Percentiles rank a stretch among this genome's conserved stretches.
Evolutionary conservation across 2,113 vertebrate genomes (phyloP).

Genomic region (Raja brachyura): DNA sequence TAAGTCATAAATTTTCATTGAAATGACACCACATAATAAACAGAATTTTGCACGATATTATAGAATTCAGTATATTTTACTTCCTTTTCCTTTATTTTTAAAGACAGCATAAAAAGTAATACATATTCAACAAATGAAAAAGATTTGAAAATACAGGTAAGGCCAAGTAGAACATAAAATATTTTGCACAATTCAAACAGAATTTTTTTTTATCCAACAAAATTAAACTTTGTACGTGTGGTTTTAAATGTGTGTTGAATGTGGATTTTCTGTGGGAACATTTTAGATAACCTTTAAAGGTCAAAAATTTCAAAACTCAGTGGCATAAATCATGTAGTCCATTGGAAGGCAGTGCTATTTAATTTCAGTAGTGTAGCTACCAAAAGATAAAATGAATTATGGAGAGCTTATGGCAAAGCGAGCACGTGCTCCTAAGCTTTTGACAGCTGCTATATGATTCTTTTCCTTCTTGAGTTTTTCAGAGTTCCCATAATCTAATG

Average conservation of each 20-base stretch:
- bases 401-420: constrained; percentile 4
- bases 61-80: too few species aligned
- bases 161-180: neutral
- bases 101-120: neutral
- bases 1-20: too few species aligned
- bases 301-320: constrained; percentile 19
- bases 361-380: neutral
- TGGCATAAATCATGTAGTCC: constrained; percentile 21
- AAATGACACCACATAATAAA: too few species aligned
- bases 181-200: neutral
- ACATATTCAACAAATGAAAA: neutral
- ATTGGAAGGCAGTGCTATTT: constrained; percentile 8
- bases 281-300: constrained; percentile 24
- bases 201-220: neutral
- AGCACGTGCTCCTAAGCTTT: neutral
- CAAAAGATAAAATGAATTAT: constrained; percentile 7
- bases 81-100: too few species aligned
- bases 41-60: too few species aligned
- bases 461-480: constrained; percentile 16
- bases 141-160: constrained; percentile 13
- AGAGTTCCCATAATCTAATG: constrained; percentile 27
- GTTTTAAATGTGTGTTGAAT: neutral
- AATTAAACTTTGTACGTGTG: neutral
- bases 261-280: constrained; percentile 24
- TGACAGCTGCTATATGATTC: constrained; percentile 21